Percentiles rank a stretch among this genome's conserved stretches.
These are phyloP conservation scores for Galerucella nymphaeae DNA, from an alignment of 2,888 invertebrate species.

Conservation along the genomic window DNA sequence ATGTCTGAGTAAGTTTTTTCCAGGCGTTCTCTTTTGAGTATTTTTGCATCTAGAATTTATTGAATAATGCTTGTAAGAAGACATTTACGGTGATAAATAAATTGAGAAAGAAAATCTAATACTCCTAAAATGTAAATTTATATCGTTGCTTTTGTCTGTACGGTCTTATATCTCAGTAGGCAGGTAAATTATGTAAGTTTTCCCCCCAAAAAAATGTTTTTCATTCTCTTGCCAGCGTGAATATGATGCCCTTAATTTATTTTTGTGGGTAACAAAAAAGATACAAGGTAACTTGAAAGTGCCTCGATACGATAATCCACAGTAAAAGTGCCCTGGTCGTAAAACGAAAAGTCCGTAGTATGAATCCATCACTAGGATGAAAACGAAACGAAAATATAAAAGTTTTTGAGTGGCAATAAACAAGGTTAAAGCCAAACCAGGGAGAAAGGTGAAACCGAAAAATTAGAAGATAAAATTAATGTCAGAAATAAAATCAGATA, in stretches of 20 bases:
- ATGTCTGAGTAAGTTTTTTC: too few relatives aligned
- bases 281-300: not conserved
- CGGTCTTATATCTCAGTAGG: too few relatives aligned
- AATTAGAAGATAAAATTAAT: slow-evolving; percentile 20
- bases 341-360: not conserved
- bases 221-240: too few relatives aligned
- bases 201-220: too few relatives aligned
- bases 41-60: too few relatives aligned
- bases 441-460: not conserved
- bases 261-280: not conserved
- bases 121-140: too few relatives aligned
- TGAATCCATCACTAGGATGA: slow-evolving; percentile 11
- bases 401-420: slow-evolving; percentile 13
- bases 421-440: slow-evolving; percentile 6
- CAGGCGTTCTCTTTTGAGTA: too few relatives aligned
- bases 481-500: slow-evolving; percentile 16
- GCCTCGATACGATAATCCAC: not conserved
- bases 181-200: too few relatives aligned
- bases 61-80: too few relatives aligned
- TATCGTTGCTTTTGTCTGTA: too few relatives aligned
- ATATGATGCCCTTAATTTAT: not conserved
- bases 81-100: too few relatives aligned
- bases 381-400: slow-evolving; percentile 8
- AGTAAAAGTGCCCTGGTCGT: not conserved
- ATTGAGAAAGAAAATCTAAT: too few relatives aligned